Evolutionary conservation across 2,888 invertebrate species (phyloP), one percentile per base, ranked within the genome.

Genomic region (Ctenicera cuprea): DNA sequence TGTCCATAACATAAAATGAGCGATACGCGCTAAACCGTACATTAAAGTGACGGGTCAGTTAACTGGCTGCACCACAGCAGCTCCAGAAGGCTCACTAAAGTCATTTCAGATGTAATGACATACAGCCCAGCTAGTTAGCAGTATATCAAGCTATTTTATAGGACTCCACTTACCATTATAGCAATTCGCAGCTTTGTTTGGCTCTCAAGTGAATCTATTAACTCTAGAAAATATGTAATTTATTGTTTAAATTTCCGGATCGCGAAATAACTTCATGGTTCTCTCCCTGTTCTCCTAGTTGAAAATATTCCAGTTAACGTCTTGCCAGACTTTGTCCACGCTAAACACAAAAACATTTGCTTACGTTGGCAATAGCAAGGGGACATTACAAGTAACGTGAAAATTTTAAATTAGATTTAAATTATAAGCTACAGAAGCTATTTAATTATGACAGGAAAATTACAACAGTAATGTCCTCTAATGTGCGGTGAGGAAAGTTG

Each of bases 71-170:
- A 64, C 64, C 30, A 16, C 48, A 50, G 65, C 38, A 52, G 52
- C 38, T 66, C 57, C 57, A 65, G 64, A 45, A 65, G 48, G 57
- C 54, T 71, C 71, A 41, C 65, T 62, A 64, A 71, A 71, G 61
- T 59, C 48, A 38, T 71, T 70, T 63, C 22, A 61, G 48, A 66
- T 54, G 71, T 65, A 71, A 71, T 50, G 71, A 71, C 38, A 65
- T 57, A 54, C 57, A 45, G 59, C 66, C 71, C 65, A 61, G 37
- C 57, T 66, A 66, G 71, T 71, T 71, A 71, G 71, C 71, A 65
- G 71, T 71, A 71, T 71, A 71, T 71, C 71, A 71, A 52, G 57
- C 45, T 66, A 66, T 63, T 66, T 65, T 71, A 66, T 66, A 37
- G 33, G n/a, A 45, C 48, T 61, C 66, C 71, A 71, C 45, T 71